Percentiles rank a stretch among this genome's conserved stretches.
Evolutionary conservation across 1,140 invertebrate species (phyloP).

Genomic region (Drosophila navojoa): DNA sequence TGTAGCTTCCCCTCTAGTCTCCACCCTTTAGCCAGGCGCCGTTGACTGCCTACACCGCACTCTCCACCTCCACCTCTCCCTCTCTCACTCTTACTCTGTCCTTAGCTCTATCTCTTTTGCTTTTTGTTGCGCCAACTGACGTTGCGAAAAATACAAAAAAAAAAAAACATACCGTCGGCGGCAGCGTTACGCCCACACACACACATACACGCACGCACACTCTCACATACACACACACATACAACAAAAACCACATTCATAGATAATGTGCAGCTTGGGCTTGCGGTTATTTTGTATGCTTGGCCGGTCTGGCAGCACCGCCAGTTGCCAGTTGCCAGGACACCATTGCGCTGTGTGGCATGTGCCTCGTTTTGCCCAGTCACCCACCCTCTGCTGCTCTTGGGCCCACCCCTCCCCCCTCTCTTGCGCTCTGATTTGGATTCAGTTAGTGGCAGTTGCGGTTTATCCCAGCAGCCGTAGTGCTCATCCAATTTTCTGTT

Average conservation of each 20-base stretch:
- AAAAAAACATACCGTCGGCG: conserved; percentile 16
- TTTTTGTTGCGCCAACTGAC: conserved; percentile 38
- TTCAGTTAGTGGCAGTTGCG: conserved; percentile 26
- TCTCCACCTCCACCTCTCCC: not conserved
- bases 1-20: not conserved
- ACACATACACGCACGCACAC: conserved; percentile 12
- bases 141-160: conserved; percentile 6
- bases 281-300: conserved; percentile 80
- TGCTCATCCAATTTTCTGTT: conserved; percentile 79
- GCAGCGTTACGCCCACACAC: conserved; percentile 26
- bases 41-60: not conserved
- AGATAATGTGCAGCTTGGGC: conserved; percentile 79
- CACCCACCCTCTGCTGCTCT: not conserved
- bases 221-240: not conserved
- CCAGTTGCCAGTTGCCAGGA: conserved; percentile 54
- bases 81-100: not conserved
- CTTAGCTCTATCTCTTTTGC: not conserved
- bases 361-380: conserved; percentile 25
- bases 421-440: conserved; percentile 13
- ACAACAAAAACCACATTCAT: conserved; percentile 62
- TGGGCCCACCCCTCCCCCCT: not conserved
- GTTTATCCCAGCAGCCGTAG: conserved; percentile 18
- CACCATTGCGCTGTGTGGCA: conserved; percentile 33
- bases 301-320: conserved; percentile 54
- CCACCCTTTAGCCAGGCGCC: not conserved